These are phyloP conservation scores for Zelleria hepariella DNA, from an alignment of 2,888 invertebrate species.

Conservation along the genomic window DNA sequence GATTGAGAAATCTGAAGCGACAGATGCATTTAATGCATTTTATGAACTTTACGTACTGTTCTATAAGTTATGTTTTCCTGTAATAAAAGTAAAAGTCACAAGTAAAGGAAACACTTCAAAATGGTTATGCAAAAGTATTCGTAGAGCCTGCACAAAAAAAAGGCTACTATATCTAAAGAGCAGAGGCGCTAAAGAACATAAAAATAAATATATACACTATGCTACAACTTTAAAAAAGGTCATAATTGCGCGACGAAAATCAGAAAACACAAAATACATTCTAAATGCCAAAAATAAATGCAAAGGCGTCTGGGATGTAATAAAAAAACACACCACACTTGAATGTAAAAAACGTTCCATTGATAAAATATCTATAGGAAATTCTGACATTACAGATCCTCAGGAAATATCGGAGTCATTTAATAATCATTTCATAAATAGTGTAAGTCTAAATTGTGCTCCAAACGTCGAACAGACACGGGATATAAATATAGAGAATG, in stretches of 20 bases:
- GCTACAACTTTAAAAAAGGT: not conserved
- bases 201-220: not conserved
- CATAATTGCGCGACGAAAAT: not conserved
- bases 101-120: too few relatives aligned
- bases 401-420: not conserved
- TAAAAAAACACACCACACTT: not conserved
- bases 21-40: not conserved
- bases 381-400: not conserved
- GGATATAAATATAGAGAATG: not conserved
- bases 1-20: not conserved
- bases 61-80: too few relatives aligned
- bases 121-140: too few relatives aligned
- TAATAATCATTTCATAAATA: not conserved
- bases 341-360: not conserved
- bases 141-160: too few relatives aligned
- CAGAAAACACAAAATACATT: not conserved
- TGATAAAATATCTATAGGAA: not conserved
- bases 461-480: not conserved
- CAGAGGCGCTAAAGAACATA: not conserved
- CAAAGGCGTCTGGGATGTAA: not conserved
- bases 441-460: not conserved
- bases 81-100: too few relatives aligned
- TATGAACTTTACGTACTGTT: not conserved
- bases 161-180: not conserved
- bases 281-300: not conserved